Evolutionary conservation across 2,797 vertebrate species (phyloP).

Genomic region (Tangara arthus): DNA sequence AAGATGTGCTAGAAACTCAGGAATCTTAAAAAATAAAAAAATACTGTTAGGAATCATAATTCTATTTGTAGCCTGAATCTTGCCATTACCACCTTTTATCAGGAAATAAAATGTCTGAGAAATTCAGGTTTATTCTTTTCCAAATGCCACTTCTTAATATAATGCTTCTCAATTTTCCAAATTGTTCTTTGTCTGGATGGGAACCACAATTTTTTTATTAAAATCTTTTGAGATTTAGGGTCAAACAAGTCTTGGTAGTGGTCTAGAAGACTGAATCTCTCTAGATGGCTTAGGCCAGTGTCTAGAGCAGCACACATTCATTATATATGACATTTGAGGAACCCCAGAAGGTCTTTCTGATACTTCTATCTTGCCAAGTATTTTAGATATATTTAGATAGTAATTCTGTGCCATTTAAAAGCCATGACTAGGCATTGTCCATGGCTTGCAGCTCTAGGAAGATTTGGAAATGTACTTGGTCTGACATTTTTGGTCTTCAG

Average conservation of each 20-base stretch:
- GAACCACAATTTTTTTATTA: background rate
- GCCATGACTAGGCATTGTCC: background rate
- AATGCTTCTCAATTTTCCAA: background rate
- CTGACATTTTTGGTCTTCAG: background rate
- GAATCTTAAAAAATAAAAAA: background rate
- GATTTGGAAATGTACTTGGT: background rate
- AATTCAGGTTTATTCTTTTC: background rate
- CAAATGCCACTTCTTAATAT: background rate
- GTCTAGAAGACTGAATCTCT: background rate
- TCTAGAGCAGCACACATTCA: background rate
- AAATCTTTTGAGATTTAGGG: background rate
- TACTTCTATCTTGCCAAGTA: background rate
- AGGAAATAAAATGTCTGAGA: background rate
- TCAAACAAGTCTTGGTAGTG: background rate
- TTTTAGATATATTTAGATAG: background rate
- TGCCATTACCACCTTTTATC: background rate
- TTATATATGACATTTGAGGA: background rate
- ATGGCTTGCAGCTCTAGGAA: background rate
- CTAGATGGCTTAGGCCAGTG: background rate
- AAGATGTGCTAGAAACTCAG: background rate
- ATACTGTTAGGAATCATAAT: background rate
- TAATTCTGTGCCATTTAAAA: background rate
- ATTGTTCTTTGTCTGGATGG: background rate
- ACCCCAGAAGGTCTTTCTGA: background rate
- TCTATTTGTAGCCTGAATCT: background rate